Percentiles rank a stretch among this genome's conserved stretches.
phyloP scores from a whole-genome alignment of 64 coral and sea anemone species.

The Montipora efflorescens region DNA sequence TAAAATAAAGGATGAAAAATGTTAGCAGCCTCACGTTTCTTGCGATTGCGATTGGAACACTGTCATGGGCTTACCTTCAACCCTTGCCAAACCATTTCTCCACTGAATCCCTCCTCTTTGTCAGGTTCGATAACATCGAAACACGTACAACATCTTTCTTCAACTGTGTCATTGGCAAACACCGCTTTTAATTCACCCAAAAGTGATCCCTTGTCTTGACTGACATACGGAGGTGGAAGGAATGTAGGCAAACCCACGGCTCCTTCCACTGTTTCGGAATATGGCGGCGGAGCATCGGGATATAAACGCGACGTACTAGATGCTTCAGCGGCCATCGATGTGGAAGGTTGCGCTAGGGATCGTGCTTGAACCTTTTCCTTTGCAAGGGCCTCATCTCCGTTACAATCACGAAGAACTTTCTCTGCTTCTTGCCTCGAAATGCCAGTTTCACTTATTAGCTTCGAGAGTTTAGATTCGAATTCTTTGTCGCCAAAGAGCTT shows the following conservation, averaged over 20 bases:
- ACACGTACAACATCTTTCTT: constrained; percentile 86
- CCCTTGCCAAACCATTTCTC: constrained; percentile 86
- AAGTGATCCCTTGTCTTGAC: constrained; percentile 73
- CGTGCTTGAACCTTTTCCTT: constrained; percentile 51
- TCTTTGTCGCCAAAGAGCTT: constrained; percentile 37
- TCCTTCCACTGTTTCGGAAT: constrained; percentile 65
- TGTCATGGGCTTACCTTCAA: constrained; percentile 58
- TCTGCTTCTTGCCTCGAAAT: constrained; percentile 71
- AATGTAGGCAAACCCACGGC: constrained; percentile 33
- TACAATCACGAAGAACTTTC: constrained; percentile 68
- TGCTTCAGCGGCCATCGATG: background rate
- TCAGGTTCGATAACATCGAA: constrained; percentile 88
- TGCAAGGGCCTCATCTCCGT: constrained; percentile 50
- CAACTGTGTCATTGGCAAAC: constrained; percentile 28
- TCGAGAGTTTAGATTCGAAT: constrained; percentile 41
- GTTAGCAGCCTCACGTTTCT: background rate
- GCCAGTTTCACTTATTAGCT: constrained; percentile 67
- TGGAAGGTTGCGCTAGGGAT: background rate
- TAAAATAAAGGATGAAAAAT: too few species aligned
- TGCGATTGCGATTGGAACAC: background rate
- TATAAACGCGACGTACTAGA: constrained; percentile 28
- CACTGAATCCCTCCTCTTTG: constrained; percentile 75
- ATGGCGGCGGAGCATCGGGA: constrained; percentile 76
- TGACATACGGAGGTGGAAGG: constrained; percentile 77
- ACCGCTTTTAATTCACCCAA: constrained; percentile 49